Percentiles rank a stretch among this genome's conserved stretches.
phyloP scores from a whole-genome alignment of 1,140 invertebrate genomes.

The Drosophila mayri region DNA sequence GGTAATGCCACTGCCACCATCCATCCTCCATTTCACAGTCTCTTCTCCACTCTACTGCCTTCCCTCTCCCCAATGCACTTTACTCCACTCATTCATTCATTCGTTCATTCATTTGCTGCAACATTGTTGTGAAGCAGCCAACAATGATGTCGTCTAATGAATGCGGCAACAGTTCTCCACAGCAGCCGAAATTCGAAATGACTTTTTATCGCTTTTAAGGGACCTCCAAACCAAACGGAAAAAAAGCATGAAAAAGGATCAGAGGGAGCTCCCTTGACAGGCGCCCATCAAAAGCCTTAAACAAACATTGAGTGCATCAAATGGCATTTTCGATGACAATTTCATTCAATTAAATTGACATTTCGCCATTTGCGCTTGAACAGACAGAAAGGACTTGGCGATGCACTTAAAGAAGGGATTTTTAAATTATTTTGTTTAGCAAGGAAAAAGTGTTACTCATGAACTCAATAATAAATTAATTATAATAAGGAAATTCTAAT shows the following conservation, averaged over 20 bases:
- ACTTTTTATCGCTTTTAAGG: slow-evolving; percentile 50
- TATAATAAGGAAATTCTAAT: no score
- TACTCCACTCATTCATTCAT: slow-evolving; percentile 34
- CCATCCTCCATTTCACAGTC: slow-evolving; percentile 14
- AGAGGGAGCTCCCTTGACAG: slow-evolving; percentile 25
- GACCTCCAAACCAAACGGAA: slow-evolving; percentile 11
- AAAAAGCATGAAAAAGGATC: background rate
- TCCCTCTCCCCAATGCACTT: background rate
- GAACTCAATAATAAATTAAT: background rate
- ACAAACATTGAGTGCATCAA: slow-evolving; percentile 55
- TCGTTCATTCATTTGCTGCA: slow-evolving; percentile 72
- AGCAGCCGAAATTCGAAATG: slow-evolving; percentile 51
- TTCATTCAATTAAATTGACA: slow-evolving; percentile 76
- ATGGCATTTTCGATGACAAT: slow-evolving; percentile 56
- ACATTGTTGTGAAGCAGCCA: slow-evolving; percentile 66
- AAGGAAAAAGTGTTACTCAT: no score
- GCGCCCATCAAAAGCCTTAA: slow-evolving; percentile 50
- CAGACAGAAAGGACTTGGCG: background rate
- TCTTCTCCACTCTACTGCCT: background rate
- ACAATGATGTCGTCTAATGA: slow-evolving; percentile 73
- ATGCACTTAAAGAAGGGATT: slow-evolving; percentile 1
- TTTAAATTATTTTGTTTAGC: background rate
- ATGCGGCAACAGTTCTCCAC: slow-evolving; percentile 64
- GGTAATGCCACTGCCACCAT: slow-evolving; percentile 33
- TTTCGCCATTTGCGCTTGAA: slow-evolving; percentile 38